These are phyloP conservation scores for Ceratoteleas bidentatus DNA, from an alignment of 1,140 invertebrate genomes.

Conservation along the genomic window DNA sequence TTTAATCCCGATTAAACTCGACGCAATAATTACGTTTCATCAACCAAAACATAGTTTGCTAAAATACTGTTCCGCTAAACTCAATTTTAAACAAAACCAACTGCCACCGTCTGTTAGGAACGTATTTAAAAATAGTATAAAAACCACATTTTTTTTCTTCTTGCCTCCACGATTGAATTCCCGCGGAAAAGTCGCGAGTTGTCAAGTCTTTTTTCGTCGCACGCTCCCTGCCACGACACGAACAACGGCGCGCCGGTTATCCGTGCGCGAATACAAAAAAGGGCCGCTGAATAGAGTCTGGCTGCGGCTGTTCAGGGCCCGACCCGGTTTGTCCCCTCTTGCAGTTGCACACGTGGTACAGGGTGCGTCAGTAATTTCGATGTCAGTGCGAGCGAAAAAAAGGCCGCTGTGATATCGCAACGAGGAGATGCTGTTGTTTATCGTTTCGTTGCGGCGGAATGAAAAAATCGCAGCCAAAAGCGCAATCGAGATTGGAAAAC, in stretches of 20 bases:
- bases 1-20: too few relatives aligned
- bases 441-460: not conserved
- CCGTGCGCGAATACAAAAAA: slow-evolving; percentile 59
- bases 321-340: slow-evolving; percentile 56
- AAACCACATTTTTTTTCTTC: too few relatives aligned
- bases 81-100: too few relatives aligned
- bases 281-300: slow-evolving; percentile 59
- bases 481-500: too few relatives aligned
- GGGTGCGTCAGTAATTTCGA: slow-evolving; percentile 29
- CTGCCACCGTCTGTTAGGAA: too few relatives aligned
- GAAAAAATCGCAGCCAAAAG: too few relatives aligned
- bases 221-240: slow-evolving; percentile 18
- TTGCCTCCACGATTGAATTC: too few relatives aligned
- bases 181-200: not conserved
- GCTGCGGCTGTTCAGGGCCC: slow-evolving; percentile 52
- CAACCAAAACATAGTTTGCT: too few relatives aligned
- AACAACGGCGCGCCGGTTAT: slow-evolving; percentile 63
- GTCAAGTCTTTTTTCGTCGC: slow-evolving; percentile 32
- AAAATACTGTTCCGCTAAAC: too few relatives aligned
- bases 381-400: not conserved
- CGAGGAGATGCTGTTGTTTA: not conserved
- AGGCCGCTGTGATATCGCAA: slow-evolving; percentile 7
- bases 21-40: too few relatives aligned
- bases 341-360: slow-evolving; percentile 12
- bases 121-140: too few relatives aligned